Evolutionary conservation across 2,113 vertebrate species (phyloP).

Genomic region (Madoqua kirkii): DNA sequence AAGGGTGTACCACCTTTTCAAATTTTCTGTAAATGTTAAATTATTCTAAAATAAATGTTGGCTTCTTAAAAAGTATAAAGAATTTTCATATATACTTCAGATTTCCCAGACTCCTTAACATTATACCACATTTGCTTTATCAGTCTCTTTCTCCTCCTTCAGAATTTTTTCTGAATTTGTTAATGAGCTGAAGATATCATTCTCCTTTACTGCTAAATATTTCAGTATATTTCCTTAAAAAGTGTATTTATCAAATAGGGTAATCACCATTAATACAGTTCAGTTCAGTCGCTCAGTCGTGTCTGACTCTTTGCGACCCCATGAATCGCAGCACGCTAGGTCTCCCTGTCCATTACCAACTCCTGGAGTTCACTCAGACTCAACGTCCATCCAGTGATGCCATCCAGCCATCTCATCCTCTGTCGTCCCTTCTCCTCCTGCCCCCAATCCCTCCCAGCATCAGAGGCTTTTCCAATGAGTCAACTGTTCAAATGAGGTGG

Average conservation of each 20-base stretch:
- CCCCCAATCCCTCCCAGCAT: no score
- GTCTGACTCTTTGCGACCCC: no score
- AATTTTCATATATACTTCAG: neutral
- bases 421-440: no score
- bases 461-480: no score
- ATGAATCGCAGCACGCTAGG: no score
- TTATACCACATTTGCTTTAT: neutral
- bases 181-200: neutral
- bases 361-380: no score
- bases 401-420: no score
- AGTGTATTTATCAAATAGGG: neutral
- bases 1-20: neutral
- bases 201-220: slow-evolving; percentile 10
- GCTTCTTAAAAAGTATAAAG: neutral
- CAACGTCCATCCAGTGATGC: no score
- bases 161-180: neutral
- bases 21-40: neutral
- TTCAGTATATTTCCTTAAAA: neutral
- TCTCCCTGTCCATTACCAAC: no score
- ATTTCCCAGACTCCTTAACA: neutral
- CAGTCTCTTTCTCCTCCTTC: neutral
- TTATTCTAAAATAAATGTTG: neutral
- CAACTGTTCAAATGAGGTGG: no score
- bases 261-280: neutral
- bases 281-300: no score